Evolutionary conservation across 2,888 invertebrate species (phyloP).

Genomic region (Sipunculus nudus): DNA sequence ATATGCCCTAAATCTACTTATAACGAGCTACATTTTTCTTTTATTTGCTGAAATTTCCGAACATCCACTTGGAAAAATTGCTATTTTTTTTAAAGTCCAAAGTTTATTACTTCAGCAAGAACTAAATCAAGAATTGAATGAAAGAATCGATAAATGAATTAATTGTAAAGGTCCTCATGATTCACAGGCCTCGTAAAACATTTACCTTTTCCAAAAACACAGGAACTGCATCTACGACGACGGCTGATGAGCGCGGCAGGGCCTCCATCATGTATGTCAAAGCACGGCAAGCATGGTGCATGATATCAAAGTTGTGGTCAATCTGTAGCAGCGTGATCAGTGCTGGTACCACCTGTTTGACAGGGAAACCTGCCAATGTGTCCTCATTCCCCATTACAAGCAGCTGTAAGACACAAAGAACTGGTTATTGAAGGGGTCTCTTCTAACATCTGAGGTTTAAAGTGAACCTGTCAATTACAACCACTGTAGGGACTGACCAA

Average conservation of each 20-base stretch:
- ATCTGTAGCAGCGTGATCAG: conserved; percentile 90
- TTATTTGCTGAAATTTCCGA: too few species aligned
- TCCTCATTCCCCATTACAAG: conserved; percentile 99
- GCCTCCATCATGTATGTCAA: conserved; percentile 99
- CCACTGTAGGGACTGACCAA: too few species aligned
- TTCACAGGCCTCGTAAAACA: too few species aligned
- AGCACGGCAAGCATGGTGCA: conserved; percentile 98
- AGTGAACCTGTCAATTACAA: neutral
- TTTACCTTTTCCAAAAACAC: conserved; percentile 86
- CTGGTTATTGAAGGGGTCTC: conserved; percentile 5
- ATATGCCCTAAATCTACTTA: too few species aligned
- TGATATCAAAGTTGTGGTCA: conserved; percentile 99
- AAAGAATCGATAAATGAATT: too few species aligned
- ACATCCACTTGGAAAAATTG: too few species aligned
- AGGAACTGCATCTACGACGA: conserved; percentile 96
- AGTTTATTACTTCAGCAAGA: too few species aligned
- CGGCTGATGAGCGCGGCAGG: conserved; percentile 88
- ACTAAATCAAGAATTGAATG: too few species aligned
- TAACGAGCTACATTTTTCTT: too few species aligned
- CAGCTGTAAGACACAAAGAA: conserved; percentile 69
- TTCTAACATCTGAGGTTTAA: neutral
- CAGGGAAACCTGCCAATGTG: conserved; percentile 96
- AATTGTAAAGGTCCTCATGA: too few species aligned
- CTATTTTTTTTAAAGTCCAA: too few species aligned
- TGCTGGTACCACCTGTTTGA: conserved; percentile 96